phyloP scores from a whole-genome alignment of 2,797 vertebrate genomes.

The Loris lydekkerianus region DNA sequence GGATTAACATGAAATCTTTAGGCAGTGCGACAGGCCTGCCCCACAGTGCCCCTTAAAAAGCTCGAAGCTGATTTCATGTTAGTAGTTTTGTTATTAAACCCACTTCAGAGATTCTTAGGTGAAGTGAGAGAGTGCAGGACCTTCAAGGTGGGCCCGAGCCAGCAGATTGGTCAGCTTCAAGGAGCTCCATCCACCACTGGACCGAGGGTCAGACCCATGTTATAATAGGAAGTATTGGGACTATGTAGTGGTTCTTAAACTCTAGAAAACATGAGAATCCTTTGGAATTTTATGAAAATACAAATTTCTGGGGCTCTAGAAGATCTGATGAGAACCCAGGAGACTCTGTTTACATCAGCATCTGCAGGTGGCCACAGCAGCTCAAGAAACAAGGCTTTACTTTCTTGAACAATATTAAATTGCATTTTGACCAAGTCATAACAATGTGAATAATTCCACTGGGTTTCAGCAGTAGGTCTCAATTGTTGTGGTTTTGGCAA shows the following conservation, averaged over 20 bases:
- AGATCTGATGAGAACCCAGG: background rate
- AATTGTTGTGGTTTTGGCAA: background rate
- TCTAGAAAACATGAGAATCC: background rate
- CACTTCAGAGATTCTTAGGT: background rate
- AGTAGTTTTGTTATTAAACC: background rate
- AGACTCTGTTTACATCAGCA: background rate
- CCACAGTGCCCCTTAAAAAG: background rate
- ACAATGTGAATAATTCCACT: background rate
- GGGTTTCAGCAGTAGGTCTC: background rate
- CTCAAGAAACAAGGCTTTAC: background rate
- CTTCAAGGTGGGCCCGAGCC: background rate
- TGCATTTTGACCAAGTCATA: background rate
- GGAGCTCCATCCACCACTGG: background rate
- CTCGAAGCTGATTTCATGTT: background rate
- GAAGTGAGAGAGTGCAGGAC: background rate
- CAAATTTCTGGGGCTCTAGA: background rate
- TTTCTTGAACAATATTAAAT: background rate
- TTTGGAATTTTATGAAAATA: background rate
- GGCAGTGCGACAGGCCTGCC: background rate
- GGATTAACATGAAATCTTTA: conserved; percentile 14
- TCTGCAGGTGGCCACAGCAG: background rate
- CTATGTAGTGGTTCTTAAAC: background rate
- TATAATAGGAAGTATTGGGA: background rate
- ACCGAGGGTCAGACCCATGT: background rate
- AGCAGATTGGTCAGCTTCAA: background rate